A percentile compares a stretch with the other conserved stretches of the same genome.
Evolutionary conservation across 2,113 vertebrate species (phyloP).

Genomic region (Epinephelus cyanopodus): DNA sequence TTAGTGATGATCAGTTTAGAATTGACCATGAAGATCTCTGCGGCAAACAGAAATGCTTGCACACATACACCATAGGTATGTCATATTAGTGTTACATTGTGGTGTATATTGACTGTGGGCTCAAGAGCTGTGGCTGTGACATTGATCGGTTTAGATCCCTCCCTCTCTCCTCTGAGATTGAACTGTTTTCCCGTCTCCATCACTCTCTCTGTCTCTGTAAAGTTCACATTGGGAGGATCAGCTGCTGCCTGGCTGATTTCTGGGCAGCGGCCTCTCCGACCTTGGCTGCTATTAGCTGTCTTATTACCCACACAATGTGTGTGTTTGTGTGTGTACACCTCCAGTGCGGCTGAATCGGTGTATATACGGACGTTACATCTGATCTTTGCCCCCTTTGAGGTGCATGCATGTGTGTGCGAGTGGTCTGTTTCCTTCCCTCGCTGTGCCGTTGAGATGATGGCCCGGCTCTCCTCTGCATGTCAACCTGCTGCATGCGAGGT

Average conservation of each 20-base stretch:
- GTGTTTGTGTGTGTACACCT: background rate
- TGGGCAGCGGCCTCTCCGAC: slow-evolving; percentile 41
- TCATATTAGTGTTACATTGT: background rate
- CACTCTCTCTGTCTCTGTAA: slow-evolving; percentile 38
- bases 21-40: background rate
- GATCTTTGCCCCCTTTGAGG: slow-evolving; percentile 42
- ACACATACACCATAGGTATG: slow-evolving; percentile 21
- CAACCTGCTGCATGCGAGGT: slow-evolving; percentile 47
- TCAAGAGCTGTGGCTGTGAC: slow-evolving; percentile 41
- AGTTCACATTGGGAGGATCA: slow-evolving; percentile 57
- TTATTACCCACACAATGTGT: slow-evolving; percentile 52
- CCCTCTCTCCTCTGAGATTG: slow-evolving; percentile 41
- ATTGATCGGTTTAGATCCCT: slow-evolving; percentile 57
- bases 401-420: background rate
- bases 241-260: slow-evolving; percentile 52
- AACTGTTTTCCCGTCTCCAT: slow-evolving; percentile 42
- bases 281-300: slow-evolving; percentile 50
- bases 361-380: background rate
- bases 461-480: slow-evolving; percentile 39
- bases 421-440: slow-evolving; percentile 57
- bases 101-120: slow-evolving; percentile 42
- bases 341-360: background rate
- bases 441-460: slow-evolving; percentile 28
- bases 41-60: background rate
- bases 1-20: background rate